A percentile compares a stretch with the other conserved stretches of the same genome.
Conservation (phyloP, 2,797 vertebrate genomes). For the Syngnathus acus region DNA sequence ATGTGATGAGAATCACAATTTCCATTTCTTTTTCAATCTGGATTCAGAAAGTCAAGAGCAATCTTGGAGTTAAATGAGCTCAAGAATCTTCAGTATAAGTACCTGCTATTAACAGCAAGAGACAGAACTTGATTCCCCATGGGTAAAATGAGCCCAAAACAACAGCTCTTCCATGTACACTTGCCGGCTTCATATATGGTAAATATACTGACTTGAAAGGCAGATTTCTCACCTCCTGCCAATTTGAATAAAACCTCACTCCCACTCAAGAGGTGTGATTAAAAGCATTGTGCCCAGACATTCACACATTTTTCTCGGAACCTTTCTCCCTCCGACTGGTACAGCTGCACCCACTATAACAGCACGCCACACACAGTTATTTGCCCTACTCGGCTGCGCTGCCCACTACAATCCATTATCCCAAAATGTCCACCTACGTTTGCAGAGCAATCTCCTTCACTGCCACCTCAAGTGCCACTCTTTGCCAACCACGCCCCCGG, state of each 20-base stretch:
- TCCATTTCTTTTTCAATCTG: too few species aligned
- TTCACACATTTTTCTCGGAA: slow-evolving; percentile 23
- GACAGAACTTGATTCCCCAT: slow-evolving; percentile 1
- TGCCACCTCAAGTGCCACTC: slow-evolving; percentile 36
- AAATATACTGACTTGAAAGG: neutral
- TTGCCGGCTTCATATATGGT: slow-evolving; percentile 15
- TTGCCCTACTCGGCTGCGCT: slow-evolving; percentile 25
- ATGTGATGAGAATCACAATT: too few species aligned
- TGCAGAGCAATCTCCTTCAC: slow-evolving; percentile 44
- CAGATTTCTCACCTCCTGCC: slow-evolving; percentile 24
- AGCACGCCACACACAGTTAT: slow-evolving; percentile 24
- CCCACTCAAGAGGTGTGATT: slow-evolving; percentile 37
- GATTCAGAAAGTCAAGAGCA: too few species aligned
- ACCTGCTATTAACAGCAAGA: slow-evolving; percentile 1
- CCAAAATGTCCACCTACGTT: slow-evolving; percentile 56
- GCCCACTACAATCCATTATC: slow-evolving; percentile 54
- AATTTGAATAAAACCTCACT: slow-evolving; percentile 44
- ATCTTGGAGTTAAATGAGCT: too few species aligned
- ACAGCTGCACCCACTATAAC: slow-evolving; percentile 30
- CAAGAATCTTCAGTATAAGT: too few species aligned
- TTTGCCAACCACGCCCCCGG: slow-evolving; percentile 36
- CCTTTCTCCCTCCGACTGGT: slow-evolving; percentile 31
- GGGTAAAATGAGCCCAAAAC: slow-evolving; percentile 34
- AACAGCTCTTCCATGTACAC: slow-evolving; percentile 23
- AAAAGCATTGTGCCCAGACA: slow-evolving; percentile 46